These are phyloP conservation scores for Xiphophorus hellerii DNA, from an alignment of 2,113 vertebrate species.

Conservation along the genomic window DNA sequence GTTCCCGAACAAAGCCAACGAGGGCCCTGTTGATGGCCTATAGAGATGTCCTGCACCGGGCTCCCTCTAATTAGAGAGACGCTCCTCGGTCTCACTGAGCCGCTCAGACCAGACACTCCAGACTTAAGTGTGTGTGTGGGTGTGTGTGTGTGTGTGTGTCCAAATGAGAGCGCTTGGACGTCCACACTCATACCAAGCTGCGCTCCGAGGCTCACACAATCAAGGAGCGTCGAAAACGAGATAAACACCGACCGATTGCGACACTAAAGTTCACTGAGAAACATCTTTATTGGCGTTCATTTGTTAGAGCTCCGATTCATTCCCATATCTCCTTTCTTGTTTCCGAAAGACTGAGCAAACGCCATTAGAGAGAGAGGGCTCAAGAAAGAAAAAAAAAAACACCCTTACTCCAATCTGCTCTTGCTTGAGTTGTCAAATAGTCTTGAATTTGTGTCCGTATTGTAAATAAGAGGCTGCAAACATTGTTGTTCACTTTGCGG, in stretches of 20 bases:
- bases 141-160: neutral
- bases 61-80: slow-evolving; percentile 75
- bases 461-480: slow-evolving; percentile 46
- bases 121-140: slow-evolving; percentile 69
- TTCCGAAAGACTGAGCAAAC: slow-evolving; percentile 80
- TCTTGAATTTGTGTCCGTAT: slow-evolving; percentile 49
- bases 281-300: slow-evolving; percentile 60
- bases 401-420: slow-evolving; percentile 79
- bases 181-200: slow-evolving; percentile 46
- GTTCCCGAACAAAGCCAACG: slow-evolving; percentile 70
- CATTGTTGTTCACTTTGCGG: slow-evolving; percentile 38
- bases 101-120: slow-evolving; percentile 71
- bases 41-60: slow-evolving; percentile 73
- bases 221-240: slow-evolving; percentile 68
- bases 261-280: slow-evolving; percentile 62
- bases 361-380: slow-evolving; percentile 64
- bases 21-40: slow-evolving; percentile 63
- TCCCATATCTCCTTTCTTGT: slow-evolving; percentile 57
- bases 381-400: slow-evolving; percentile 27
- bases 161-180: slow-evolving; percentile 57
- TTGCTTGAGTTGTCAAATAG: slow-evolving; percentile 78
- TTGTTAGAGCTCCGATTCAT: slow-evolving; percentile 55
- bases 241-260: slow-evolving; percentile 71
- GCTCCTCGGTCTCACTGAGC: slow-evolving; percentile 64
- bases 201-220: slow-evolving; percentile 42